Evolutionary conservation across 1,140 invertebrate species (phyloP), one percentile per base, ranked within the genome.

Genomic region (Pantala flavescens): DNA sequence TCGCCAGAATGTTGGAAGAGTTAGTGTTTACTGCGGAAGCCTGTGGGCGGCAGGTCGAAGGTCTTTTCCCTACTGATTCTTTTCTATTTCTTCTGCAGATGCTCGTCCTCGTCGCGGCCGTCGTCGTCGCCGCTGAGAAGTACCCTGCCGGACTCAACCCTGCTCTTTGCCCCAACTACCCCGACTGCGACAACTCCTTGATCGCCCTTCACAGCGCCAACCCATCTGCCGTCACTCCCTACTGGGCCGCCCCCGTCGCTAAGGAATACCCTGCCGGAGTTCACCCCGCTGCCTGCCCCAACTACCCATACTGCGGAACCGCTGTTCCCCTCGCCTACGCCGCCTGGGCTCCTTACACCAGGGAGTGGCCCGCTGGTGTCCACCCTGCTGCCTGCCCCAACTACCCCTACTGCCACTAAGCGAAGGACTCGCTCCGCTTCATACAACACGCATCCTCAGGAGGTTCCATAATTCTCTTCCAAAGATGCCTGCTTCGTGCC

Each of bases 241-340:
- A 36, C 71, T n/a, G 63, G 19, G 24, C 71, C n/a, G 28, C 71
- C n/a, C 28, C 23, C 74, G 78, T 3, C 23, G 43, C 55, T 11
- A 43, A 71, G 73, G 81, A 82, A 75, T 85, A 85, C 77, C 86
- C 86, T 7, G 86, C 86, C 63, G 84, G 83, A 77, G 82, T 86
- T 75, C 82, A 83, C 76, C 80, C 86, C 2, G 82, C 85, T 10
- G 80, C 83, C 55, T 87, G 86, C 81, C 86, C 86, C 76, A 87
- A 87, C 83, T 87, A 87, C 80, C 86, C 86, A 0, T 87, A 84
- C 84, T 87, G 86, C 78, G 82, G 81, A 78, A 82, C 81, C 75
- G 21, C 21, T 36, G 21, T 73, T 24, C 19, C 19, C 24, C 12
- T 19, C 28, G 14, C 28, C 71, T 71, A 71, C 72, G 12, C 21